Evolutionary conservation across 2,113 vertebrate genomes (phyloP), one percentile per base, ranked within the genome.

Genomic region (Lynx canadensis): DNA sequence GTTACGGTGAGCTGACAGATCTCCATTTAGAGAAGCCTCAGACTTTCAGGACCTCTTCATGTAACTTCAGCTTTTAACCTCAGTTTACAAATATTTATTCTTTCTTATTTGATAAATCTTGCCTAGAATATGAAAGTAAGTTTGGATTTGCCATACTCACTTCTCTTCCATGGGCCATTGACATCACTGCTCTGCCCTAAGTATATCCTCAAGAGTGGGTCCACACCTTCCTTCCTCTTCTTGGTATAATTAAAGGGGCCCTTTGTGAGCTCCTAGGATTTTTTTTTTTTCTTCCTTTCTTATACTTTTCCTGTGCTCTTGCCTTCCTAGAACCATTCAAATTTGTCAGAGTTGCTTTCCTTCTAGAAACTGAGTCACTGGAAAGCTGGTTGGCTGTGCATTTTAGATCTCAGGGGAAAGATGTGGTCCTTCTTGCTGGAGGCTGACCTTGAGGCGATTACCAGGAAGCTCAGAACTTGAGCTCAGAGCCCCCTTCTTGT

Each of bases 81-180:
- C 0, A 19, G 60, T 31, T 87, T 48, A 66, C 48, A 69, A 41
- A 79, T 91, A 84, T 79, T 60, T 57, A 63, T 90, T 79, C 55
- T 93, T 95, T 68, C 84, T 78, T 89, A 86, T 78, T 66, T 91
- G 90, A 52, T 23, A 86, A 93, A 63, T 65, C 36, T 89, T 91
- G 65, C 78, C n/a, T 69, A 18, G 9, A 81, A 52, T 57, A 41
- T 66, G 50, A 55, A 89, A 84, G 19, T 4, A 66, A 65, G 68
- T 73, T 68, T 21, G 1, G 29, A 74, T 80, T 73, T 89, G 80
- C 41, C 31, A n/a, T 23, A 5, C 7, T 78, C 33, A 27, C n/a
- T 36, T 94, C 71, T 63, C 66, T 83, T 66, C 69, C 23, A 23
- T 29, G 52, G 52, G 19, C 38, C n/a, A 48, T 16, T 6, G 74